Evolutionary conservation across 2,113 vertebrate genomes (phyloP).

Genomic region (Cyprinodon brontotheroides): DNA sequence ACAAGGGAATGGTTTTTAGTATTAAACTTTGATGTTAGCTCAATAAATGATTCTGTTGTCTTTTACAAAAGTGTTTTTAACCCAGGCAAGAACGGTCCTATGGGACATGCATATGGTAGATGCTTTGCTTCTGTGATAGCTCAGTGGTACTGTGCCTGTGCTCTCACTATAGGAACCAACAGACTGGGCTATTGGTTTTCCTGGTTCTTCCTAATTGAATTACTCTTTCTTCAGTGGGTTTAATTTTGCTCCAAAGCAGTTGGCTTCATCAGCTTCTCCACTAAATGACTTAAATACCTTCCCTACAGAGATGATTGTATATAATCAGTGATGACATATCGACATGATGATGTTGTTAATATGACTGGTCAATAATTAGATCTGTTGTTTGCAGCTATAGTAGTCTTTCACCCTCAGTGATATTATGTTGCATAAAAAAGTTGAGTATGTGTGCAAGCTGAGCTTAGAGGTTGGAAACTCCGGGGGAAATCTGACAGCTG

Average conservation of each 20-base stretch:
- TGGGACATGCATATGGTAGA: slow-evolving; percentile 46
- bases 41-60: slow-evolving; percentile 78
- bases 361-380: slow-evolving; percentile 57
- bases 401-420: slow-evolving; percentile 21
- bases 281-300: slow-evolving; percentile 27
- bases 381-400: slow-evolving; percentile 48
- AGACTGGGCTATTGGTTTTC: slow-evolving; percentile 4
- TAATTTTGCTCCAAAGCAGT: slow-evolving; percentile 3
- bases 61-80: slow-evolving; percentile 68
- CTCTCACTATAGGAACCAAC: slow-evolving; percentile 2
- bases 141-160: slow-evolving; percentile 22
- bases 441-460: slow-evolving; percentile 20
- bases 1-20: slow-evolving; percentile 77
- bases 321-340: slow-evolving; percentile 63
- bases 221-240: slow-evolving; percentile 12
- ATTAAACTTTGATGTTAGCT: slow-evolving; percentile 83
- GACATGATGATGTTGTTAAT: slow-evolving; percentile 48
- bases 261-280: slow-evolving; percentile 6
- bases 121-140: slow-evolving; percentile 45
- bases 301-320: slow-evolving; percentile 35
- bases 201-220: background rate
- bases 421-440: slow-evolving; percentile 33
- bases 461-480: slow-evolving; percentile 10
- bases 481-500: slow-evolving; percentile 42
- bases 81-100: slow-evolving; percentile 49